Evolutionary conservation across 2,888 invertebrate genomes (phyloP).

Genomic region (Drosophila stalkeri): DNA sequence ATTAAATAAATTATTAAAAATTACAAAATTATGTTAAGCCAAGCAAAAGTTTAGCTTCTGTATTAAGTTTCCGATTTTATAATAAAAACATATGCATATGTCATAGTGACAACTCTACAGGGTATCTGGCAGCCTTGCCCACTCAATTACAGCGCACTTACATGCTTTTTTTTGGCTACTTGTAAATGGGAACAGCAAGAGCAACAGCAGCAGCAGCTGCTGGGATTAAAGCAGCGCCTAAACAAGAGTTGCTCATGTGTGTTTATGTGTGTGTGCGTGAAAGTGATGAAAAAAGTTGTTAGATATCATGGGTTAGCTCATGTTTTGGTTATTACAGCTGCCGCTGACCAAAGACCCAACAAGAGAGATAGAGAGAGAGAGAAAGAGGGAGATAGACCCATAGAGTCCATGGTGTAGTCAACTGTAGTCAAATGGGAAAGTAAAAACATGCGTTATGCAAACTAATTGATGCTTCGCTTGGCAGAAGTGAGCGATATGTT

Average conservation of each 20-base stretch:
- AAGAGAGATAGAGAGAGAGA: too few relatives aligned
- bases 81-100: too few relatives aligned
- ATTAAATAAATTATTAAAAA: too few relatives aligned
- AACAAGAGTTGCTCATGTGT: constrained; percentile 4
- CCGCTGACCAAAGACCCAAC: constrained; percentile 43
- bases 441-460: constrained; percentile 64
- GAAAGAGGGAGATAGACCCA: background rate
- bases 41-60: background rate
- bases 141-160: background rate
- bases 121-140: background rate
- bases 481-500: background rate
- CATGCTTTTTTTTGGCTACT: constrained; percentile 26
- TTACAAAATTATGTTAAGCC: background rate
- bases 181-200: constrained; percentile 16
- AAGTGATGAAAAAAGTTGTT: constrained; percentile 72
- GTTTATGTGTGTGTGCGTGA: constrained; percentile 35
- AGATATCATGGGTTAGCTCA: constrained; percentile 47
- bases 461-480: constrained; percentile 61
- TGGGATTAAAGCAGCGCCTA: constrained; percentile 58
- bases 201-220: constrained; percentile 45
- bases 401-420: constrained; percentile 39
- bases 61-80: background rate
- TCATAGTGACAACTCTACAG: background rate
- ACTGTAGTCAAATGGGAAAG: constrained; percentile 60
- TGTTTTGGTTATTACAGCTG: constrained; percentile 77